A percentile compares a stretch with the other conserved stretches of the same genome.
phyloP scores from a whole-genome alignment of 2,888 invertebrate species.

The Podotricha telesiphe region DNA sequence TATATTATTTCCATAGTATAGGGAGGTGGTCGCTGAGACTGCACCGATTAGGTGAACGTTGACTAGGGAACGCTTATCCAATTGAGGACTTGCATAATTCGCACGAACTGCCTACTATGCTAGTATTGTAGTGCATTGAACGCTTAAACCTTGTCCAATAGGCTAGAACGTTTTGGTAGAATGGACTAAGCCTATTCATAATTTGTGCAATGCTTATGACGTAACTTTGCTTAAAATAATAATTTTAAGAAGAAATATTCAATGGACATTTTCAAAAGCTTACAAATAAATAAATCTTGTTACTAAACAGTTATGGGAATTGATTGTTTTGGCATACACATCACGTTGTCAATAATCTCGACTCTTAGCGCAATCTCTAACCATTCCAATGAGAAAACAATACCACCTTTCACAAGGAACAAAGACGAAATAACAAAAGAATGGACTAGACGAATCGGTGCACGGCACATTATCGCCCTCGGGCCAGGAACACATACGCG shows the following conservation, averaged over 20 bases:
- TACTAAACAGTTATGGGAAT: constrained; percentile 30
- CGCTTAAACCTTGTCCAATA: constrained; percentile 44
- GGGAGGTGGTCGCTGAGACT: constrained; percentile 38
- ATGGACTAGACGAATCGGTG: constrained; percentile 72
- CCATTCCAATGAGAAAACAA: constrained; percentile 76
- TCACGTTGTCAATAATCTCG: constrained; percentile 79
- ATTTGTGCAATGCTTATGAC: constrained; percentile 20
- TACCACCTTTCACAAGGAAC: constrained; percentile 74
- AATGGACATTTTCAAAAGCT: not conserved
- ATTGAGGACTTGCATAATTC: constrained; percentile 75
- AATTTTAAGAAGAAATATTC: not conserved
- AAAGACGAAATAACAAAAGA: constrained; percentile 79
- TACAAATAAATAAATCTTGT: not conserved
- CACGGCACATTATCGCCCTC: constrained; percentile 63
- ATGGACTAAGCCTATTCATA: constrained; percentile 22
- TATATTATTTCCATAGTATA: constrained; percentile 34
- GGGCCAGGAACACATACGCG: constrained; percentile 62
- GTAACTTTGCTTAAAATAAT: not conserved
- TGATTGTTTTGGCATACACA: constrained; percentile 55
- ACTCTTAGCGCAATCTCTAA: constrained; percentile 77
- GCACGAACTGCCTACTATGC: constrained; percentile 52
- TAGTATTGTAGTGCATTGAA: constrained; percentile 53
- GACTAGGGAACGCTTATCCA: constrained; percentile 67
- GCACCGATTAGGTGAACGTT: constrained; percentile 58
- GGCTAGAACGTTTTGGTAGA: constrained; percentile 37